Evolutionary conservation across 2,888 invertebrate species (phyloP).

Genomic region (Dasysyrphus tricinctus): DNA sequence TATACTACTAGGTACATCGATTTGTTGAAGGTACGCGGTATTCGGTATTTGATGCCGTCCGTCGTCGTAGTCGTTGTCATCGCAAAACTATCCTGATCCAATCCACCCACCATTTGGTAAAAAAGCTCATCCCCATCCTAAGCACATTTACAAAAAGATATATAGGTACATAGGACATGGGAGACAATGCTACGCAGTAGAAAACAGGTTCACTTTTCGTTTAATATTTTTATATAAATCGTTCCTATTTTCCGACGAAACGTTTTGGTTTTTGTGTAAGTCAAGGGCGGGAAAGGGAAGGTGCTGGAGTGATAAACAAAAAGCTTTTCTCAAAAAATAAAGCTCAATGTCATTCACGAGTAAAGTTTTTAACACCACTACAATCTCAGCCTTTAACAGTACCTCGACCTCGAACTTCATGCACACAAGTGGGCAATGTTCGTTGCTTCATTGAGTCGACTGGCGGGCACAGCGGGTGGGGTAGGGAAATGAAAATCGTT

Average conservation of each 20-base stretch:
- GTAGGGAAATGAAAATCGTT: conserved; percentile 28
- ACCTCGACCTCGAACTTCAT: conserved; percentile 75
- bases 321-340: conserved; percentile 40
- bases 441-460: conserved; percentile 67
- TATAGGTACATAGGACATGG: neutral
- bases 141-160: neutral
- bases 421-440: conserved; percentile 74
- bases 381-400: conserved; percentile 27
- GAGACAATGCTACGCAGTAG: conserved; percentile 61
- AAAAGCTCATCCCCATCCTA: conserved; percentile 9
- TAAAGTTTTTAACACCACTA: conserved; percentile 56
- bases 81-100: conserved; percentile 23
- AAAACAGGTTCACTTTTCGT: conserved; percentile 29
- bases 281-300: neutral
- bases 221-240: conserved; percentile 9
- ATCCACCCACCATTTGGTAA: conserved; percentile 34
- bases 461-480: conserved; percentile 19
- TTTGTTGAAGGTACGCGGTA: neutral
- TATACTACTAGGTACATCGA: conserved; percentile 31
- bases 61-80: conserved; percentile 29
- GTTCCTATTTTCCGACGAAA: conserved; percentile 6
- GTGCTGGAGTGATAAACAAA: neutral
- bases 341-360: conserved; percentile 63
- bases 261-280: conserved; percentile 33
- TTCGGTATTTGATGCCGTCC: conserved; percentile 16